phyloP scores from a whole-genome alignment of 1,140 invertebrate genomes.

The Euglossa dilemma region DNA sequence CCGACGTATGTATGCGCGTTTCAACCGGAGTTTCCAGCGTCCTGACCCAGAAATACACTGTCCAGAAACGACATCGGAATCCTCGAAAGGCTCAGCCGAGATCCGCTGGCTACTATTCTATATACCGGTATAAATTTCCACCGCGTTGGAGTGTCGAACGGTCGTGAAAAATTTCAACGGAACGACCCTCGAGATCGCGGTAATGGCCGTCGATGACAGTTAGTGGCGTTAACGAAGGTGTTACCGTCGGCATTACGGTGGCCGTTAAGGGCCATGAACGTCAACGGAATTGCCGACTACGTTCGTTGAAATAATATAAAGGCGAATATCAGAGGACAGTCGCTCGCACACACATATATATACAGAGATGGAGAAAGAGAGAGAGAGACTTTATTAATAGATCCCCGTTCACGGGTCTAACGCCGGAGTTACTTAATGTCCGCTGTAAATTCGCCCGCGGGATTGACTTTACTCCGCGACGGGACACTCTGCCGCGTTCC shows the following conservation, averaged over 20 bases:
- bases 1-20: slow-evolving; percentile 52
- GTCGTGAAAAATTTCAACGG: slow-evolving; percentile 30
- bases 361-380: no score
- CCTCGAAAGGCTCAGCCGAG: slow-evolving; percentile 23
- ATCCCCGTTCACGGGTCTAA: neutral
- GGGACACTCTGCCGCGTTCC: neutral
- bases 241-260: slow-evolving; percentile 39
- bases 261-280: slow-evolving; percentile 36
- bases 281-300: slow-evolving; percentile 28
- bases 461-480: slow-evolving; percentile 15
- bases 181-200: slow-evolving; percentile 47
- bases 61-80: slow-evolving; percentile 40
- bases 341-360: neutral
- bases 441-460: slow-evolving; percentile 26
- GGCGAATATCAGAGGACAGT: slow-evolving; percentile 23
- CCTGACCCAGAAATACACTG: slow-evolving; percentile 74
- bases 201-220: slow-evolving; percentile 48
- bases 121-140: slow-evolving; percentile 50
- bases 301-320: slow-evolving; percentile 43
- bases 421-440: neutral
- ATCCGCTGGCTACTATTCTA: neutral
- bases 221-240: slow-evolving; percentile 47
- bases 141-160: slow-evolving; percentile 19
- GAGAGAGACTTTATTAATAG: slow-evolving; percentile 36
- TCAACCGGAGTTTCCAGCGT: slow-evolving; percentile 56